Base-by-base conservation (phyloP, 1,140 invertebrate species). In the Magallana angulata region DNA sequence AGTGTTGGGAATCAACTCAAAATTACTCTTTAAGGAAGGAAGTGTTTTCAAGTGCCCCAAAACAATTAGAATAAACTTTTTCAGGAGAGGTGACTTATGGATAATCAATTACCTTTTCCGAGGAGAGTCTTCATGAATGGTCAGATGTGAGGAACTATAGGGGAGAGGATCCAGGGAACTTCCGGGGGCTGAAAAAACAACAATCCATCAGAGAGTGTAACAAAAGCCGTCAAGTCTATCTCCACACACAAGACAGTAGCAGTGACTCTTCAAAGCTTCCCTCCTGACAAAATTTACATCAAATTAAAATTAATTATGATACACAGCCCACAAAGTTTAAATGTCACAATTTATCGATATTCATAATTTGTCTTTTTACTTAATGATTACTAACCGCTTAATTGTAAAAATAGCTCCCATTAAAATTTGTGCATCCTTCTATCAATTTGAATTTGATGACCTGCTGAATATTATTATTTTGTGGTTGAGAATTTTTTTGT, bases 331-430 rank as follows among this genome's bases (percentile, higher is more conserved):
- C 60, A 62, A 62, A 12, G 18, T 76, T 30, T 30, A 76, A 30
- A 76, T 76, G 68, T 76, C 68, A 76, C 68, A 76, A 76, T 7
- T 36, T 76, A 76, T 76, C 68, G 68, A 76, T 76, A 76, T 76
- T 76, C 68, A 76, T 76, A 76, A 7, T 30, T 76, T 76, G 4
- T 30, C 24, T 76, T 71, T n/a, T 30, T 71, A 24, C 11, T 71
- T 9, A 9, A 71, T n/a, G 60, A 62, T 62, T 62, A 62, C n/a
- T 36, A 76, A 76, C 24, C 24, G 18, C 68, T 76, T n/a, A n/a
- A 30, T 30, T 30, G 24, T 76, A 76, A 76, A 76, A 76, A 76
- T 76, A 76, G 18, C 1, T 12, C 24, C 11, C 14, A 76, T 76
- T 76, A 36, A 76, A 76, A 24, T 76, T 30, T 30, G 68, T 76